These are phyloP conservation scores for Martes martes DNA, from an alignment of 2,113 vertebrate genomes.

Conservation along the genomic window DNA sequence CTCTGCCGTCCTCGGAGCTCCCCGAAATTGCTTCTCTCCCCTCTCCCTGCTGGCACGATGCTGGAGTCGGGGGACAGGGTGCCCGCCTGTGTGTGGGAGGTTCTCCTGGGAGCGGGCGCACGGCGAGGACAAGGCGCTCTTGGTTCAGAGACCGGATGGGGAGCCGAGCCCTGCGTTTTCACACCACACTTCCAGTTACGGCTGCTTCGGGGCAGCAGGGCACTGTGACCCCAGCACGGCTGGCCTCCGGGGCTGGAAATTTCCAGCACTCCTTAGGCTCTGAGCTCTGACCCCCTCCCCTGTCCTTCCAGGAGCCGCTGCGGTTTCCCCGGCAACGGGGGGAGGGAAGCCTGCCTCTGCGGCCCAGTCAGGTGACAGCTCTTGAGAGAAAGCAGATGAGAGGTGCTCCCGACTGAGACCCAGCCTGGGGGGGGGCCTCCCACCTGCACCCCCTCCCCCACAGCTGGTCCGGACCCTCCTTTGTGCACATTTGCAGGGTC, in stretches of 20 bases:
- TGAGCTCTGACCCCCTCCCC: neutral
- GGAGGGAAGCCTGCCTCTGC: neutral
- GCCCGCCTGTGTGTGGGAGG: neutral
- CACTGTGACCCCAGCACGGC: neutral
- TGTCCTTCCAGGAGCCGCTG: neutral
- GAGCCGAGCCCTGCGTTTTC: accelerated
- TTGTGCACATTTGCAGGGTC: neutral
- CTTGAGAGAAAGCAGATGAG: neutral
- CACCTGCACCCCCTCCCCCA: neutral
- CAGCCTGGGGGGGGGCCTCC: neutral
- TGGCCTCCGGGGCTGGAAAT: neutral
- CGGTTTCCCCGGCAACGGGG: neutral
- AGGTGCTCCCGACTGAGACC: neutral
- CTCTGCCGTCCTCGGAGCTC: neutral
- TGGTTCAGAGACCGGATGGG: neutral
- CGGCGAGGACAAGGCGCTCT: too few relatives aligned
- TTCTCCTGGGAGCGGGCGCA: too few relatives aligned
- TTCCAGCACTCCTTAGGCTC: neutral
- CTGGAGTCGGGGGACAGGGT: too few relatives aligned
- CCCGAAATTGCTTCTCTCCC: neutral
- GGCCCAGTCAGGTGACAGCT: neutral
- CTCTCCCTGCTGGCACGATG: neutral
- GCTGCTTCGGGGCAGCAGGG: neutral
- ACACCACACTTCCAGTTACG: neutral
- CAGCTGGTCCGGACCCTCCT: neutral